A percentile compares a stretch with the other conserved stretches of the same genome.
Evolutionary conservation across 2,113 vertebrate genomes (phyloP).

Genomic region (Camelus dromedarius): DNA sequence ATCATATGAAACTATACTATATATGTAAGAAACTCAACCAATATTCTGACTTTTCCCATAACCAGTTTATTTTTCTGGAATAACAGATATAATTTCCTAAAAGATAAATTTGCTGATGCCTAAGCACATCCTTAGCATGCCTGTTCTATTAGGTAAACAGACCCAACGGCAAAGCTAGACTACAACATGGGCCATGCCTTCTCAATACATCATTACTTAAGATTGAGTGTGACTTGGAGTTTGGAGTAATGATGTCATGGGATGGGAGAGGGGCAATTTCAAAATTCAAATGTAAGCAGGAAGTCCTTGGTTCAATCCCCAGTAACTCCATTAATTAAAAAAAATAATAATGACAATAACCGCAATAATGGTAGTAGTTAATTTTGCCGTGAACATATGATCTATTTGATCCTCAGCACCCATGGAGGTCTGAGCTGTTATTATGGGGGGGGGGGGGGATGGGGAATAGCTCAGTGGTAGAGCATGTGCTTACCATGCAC

Average conservation of each 20-base stretch:
- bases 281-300: background rate
- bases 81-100: background rate
- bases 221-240: background rate
- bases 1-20: background rate
- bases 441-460: too few species aligned
- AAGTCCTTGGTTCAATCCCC: too few species aligned
- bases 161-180: background rate
- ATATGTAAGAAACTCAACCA: background rate
- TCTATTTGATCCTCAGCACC: too few species aligned
- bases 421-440: too few species aligned
- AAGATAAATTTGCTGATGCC: background rate
- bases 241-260: background rate
- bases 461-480: too few species aligned
- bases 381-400: too few species aligned
- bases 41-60: background rate
- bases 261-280: background rate
- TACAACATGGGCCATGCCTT: background rate
- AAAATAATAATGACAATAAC: too few species aligned
- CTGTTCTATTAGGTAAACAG: background rate
- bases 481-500: too few species aligned
- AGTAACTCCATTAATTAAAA: too few species aligned
- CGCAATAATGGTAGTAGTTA: too few species aligned
- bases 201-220: background rate
- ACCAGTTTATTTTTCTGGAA: background rate
- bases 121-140: background rate